A percentile compares a stretch with the other conserved stretches of the same genome.
phyloP scores from a whole-genome alignment of 2,797 vertebrate genomes.

The Euthynnus affinis region DNA sequence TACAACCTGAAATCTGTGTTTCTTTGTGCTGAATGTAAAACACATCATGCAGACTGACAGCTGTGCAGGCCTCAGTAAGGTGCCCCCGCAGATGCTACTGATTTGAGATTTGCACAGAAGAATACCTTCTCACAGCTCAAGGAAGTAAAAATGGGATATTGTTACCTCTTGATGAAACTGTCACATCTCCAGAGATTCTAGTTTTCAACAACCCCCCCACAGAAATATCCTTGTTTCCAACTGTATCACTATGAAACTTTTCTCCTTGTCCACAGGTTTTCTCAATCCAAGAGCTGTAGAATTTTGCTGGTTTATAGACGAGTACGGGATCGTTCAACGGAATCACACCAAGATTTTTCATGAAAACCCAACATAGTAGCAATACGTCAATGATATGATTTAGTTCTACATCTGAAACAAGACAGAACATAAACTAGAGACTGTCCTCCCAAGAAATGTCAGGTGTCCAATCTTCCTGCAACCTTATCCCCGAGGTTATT shows the following conservation, averaged over 20 bases:
- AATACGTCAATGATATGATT: too few species aligned
- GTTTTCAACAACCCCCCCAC: not conserved
- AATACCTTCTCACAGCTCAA: not conserved
- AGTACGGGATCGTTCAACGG: not conserved
- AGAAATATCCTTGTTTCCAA: not conserved
- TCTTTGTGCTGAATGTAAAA: conserved; percentile 14
- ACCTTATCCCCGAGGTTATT: too few species aligned
- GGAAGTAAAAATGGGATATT: conserved; percentile 10
- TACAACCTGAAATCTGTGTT: not conserved
- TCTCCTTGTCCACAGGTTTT: not conserved
- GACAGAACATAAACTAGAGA: too few species aligned
- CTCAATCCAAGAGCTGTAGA: not conserved
- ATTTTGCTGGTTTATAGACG: not conserved
- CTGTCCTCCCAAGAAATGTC: too few species aligned
- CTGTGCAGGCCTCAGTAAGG: not conserved
- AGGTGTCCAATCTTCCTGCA: too few species aligned
- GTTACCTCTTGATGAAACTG: not conserved
- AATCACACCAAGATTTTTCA: not conserved
- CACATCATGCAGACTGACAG: conserved; percentile 1
- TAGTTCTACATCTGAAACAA: too few species aligned
- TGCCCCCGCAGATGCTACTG: conserved; percentile 1
- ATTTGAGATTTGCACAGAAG: conserved; percentile 14
- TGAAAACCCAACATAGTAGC: too few species aligned
- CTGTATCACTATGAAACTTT: not conserved
- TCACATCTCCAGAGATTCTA: not conserved